phyloP scores from a whole-genome alignment of 2,113 vertebrate species.

The Hemibates koningsi region DNA sequence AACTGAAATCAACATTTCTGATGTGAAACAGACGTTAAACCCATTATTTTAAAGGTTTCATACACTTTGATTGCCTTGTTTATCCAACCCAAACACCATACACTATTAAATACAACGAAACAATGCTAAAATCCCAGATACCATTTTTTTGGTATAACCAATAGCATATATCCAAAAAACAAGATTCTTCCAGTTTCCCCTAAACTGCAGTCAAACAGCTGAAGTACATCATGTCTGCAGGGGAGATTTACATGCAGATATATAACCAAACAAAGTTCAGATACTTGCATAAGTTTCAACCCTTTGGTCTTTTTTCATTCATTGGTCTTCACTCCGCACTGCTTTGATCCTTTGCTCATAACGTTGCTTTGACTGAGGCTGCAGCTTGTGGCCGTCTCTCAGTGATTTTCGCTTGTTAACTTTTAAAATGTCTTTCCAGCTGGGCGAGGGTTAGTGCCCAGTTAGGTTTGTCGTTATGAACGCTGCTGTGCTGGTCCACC shows the following conservation, averaged over 20 bases:
- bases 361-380: neutral
- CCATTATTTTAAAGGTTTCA: neutral
- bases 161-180: neutral
- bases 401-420: rapidly evolving
- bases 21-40: neutral
- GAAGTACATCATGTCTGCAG: neutral
- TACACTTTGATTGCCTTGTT: neutral
- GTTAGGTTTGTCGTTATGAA: neutral
- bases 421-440: neutral
- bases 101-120: neutral
- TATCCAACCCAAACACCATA: neutral
- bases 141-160: rapidly evolving
- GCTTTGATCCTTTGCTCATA: neutral
- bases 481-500: neutral
- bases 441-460: neutral
- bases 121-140: neutral
- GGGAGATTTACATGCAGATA: neutral
- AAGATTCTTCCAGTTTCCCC: neutral
- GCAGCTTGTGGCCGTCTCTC: neutral
- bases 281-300: rapidly evolving
- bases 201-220: neutral
- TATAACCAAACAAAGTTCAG: neutral
- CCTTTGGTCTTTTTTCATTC: neutral
- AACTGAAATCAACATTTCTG: neutral
- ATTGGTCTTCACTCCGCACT: neutral